phyloP scores from a whole-genome alignment of 1,140 invertebrate species.

The Nixonia krombeini region DNA sequence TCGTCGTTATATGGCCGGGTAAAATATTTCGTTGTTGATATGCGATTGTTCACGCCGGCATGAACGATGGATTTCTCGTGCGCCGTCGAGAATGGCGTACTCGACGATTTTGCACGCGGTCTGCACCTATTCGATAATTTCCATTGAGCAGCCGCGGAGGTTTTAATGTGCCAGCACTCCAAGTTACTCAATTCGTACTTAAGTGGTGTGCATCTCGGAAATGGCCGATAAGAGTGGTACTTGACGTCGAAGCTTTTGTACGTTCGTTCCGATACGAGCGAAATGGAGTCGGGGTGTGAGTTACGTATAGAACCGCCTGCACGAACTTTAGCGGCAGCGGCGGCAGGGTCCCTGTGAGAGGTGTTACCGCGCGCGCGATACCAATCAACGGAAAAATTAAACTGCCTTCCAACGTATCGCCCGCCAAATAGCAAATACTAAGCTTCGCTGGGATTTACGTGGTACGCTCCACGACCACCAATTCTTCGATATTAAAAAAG shows the following conservation, averaged over 20 bases:
- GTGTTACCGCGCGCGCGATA: slow-evolving; percentile 30
- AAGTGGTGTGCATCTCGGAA: slow-evolving; percentile 54
- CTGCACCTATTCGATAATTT: slow-evolving; percentile 40
- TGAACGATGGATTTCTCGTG: too few relatives aligned
- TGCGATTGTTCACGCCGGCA: too few relatives aligned
- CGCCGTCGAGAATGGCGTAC: too few relatives aligned
- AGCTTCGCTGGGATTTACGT: slow-evolving; percentile 11
- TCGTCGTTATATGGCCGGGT: too few relatives aligned
- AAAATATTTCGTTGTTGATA: too few relatives aligned
- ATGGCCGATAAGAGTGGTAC: slow-evolving; percentile 56
- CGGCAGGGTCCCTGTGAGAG: slow-evolving; percentile 34
- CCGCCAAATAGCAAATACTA: slow-evolving; percentile 23
- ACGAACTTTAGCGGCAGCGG: slow-evolving; percentile 30
- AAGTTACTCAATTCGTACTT: slow-evolving; percentile 51
- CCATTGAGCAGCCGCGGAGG: slow-evolving; percentile 32
- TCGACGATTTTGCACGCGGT: slow-evolving; percentile 16
- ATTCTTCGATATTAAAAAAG: too few relatives aligned
- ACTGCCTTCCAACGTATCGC: not conserved
- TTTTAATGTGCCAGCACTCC: slow-evolving; percentile 48
- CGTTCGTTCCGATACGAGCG: slow-evolving; percentile 48
- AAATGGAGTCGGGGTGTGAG: slow-evolving; percentile 44
- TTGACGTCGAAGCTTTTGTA: slow-evolving; percentile 54
- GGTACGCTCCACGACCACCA: too few relatives aligned
- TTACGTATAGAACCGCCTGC: slow-evolving; percentile 35
- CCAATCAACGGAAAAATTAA: slow-evolving; percentile 40